Conservation (phyloP, 2,888 invertebrate genomes). For the Odiellus spinosus region DNA sequence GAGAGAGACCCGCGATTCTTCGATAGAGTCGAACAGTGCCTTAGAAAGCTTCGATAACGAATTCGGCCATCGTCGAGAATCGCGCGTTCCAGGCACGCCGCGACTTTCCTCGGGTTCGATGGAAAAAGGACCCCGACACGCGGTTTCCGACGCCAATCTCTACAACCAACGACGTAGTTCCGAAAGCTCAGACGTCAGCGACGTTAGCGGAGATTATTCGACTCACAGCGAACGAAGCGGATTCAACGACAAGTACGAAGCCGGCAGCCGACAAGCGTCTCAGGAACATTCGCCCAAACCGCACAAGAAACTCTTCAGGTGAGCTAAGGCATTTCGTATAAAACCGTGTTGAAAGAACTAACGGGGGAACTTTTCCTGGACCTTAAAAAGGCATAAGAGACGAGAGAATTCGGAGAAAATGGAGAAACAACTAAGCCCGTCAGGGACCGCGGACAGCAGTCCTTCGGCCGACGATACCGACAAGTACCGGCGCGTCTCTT, state of each 20-base stretch:
- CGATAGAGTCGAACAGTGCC: slow-evolving; percentile 4
- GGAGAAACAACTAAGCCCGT: slow-evolving; percentile 10
- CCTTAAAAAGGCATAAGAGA: no score
- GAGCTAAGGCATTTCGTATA: no score
- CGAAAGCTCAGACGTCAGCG: slow-evolving; percentile 17
- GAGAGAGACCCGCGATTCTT: background rate
- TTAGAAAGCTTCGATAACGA: slow-evolving; percentile 1
- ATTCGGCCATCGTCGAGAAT: background rate
- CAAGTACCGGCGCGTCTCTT: background rate
- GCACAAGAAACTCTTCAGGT: no score
- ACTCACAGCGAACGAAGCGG: slow-evolving; percentile 7
- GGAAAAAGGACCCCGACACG: slow-evolving; percentile 3
- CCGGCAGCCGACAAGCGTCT: background rate
- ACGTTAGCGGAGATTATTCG: slow-evolving; percentile 17
- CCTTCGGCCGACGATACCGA: slow-evolving; percentile 10
- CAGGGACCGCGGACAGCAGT: slow-evolving; percentile 4
- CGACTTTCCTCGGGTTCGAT: background rate
- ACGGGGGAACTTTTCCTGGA: no score
- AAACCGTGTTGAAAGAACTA: no score
- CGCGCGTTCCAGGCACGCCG: background rate
- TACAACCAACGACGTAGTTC: slow-evolving; percentile 17
- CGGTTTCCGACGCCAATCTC: slow-evolving; percentile 8
- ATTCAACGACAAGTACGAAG: no score
- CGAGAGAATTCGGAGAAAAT: slow-evolving; percentile 5
- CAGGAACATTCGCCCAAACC: background rate